Evolutionary conservation across 2,797 vertebrate species (phyloP).

Genomic region (Danio choprae): DNA sequence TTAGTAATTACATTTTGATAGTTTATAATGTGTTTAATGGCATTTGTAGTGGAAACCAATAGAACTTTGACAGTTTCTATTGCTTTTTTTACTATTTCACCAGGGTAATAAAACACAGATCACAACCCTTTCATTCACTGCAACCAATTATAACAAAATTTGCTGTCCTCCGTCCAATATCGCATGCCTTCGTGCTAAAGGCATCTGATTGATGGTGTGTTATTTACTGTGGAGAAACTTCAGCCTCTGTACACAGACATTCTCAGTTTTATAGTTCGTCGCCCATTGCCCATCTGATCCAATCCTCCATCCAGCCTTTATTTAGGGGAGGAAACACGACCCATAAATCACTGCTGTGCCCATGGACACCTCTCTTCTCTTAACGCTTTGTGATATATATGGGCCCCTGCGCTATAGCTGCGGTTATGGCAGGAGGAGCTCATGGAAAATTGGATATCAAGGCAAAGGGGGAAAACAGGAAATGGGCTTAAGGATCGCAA

Average conservation of each 20-base stretch:
- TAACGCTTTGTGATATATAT: conserved; percentile 54
- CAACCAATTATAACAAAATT: conserved; percentile 45
- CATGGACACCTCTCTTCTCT: conserved; percentile 49
- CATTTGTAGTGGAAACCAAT: too few species aligned
- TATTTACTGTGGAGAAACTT: conserved; percentile 54
- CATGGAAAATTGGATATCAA: conserved; percentile 58
- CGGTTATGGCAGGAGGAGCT: conserved; percentile 35
- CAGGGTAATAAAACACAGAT: conserved; percentile 27
- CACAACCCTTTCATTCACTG: conserved; percentile 15
- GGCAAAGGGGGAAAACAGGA: conserved; percentile 51
- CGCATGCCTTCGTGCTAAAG: conserved; percentile 10
- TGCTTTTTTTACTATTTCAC: too few species aligned
- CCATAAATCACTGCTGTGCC: conserved; percentile 55
- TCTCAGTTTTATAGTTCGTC: conserved; percentile 42
- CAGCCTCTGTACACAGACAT: conserved; percentile 43
- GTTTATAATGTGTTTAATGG: too few species aligned
- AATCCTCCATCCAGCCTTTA: conserved; percentile 50
- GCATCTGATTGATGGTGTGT: conserved; percentile 49
- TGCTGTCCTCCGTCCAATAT: conserved; percentile 28
- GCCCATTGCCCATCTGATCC: conserved; percentile 47
- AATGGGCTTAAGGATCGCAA: conserved; percentile 44
- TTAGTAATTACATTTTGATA: too few species aligned
- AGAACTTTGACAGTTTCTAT: too few species aligned
- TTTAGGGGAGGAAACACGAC: conserved; percentile 49
- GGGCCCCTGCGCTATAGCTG: conserved; percentile 28